These are phyloP conservation scores for Polia nebulosa DNA, from an alignment of 2,888 invertebrate species.

Conservation along the genomic window DNA sequence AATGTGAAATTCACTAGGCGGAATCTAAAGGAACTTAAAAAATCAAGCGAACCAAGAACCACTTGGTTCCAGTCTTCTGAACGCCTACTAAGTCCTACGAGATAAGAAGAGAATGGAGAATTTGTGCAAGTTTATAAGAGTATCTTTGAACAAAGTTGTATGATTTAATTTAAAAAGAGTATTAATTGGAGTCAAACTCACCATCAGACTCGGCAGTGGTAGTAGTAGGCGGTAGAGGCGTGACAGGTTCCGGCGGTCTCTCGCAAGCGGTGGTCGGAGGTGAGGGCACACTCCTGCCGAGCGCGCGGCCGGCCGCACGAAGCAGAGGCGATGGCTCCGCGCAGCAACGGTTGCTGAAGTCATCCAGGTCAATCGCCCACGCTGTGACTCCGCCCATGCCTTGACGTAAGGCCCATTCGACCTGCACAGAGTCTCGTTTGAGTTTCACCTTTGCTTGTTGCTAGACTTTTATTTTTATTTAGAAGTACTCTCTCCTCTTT, in stretches of 20 bases:
- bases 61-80: too few species aligned
- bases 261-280: constrained; percentile 92
- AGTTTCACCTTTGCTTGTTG: background rate
- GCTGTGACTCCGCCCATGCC: constrained; percentile 96
- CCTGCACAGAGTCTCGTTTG: constrained; percentile 81
- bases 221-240: constrained; percentile 94
- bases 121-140: background rate
- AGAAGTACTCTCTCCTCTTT: too few species aligned
- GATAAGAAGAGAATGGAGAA: too few species aligned
- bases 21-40: too few species aligned
- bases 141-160: background rate
- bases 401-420: constrained; percentile 93
- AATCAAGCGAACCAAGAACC: too few species aligned
- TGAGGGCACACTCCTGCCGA: constrained; percentile 91
- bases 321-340: constrained; percentile 95
- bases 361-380: constrained; percentile 97
- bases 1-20: too few species aligned
- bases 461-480: background rate
- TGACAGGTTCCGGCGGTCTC: constrained; percentile 93
- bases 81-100: too few species aligned
- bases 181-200: constrained; percentile 56
- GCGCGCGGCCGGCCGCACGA: constrained; percentile 94
- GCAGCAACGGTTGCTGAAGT: constrained; percentile 96
- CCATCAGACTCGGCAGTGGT: constrained; percentile 91
- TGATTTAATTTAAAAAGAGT: background rate